Evolutionary conservation across 2,888 invertebrate species (phyloP), one percentile per base, ranked within the genome.

Genomic region (Phania funesta): DNA sequence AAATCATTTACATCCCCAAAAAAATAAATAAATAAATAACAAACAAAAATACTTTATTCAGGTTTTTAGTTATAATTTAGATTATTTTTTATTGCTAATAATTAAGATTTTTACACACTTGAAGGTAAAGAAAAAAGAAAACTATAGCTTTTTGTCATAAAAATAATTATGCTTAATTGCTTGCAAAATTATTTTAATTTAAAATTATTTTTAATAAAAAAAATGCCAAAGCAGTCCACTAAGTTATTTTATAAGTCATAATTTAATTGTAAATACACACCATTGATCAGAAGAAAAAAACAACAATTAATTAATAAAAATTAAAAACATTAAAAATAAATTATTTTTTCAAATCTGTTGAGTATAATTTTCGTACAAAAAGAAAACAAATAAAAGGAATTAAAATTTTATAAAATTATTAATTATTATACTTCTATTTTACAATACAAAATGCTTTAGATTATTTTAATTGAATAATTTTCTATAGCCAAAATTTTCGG

Each of bases 31-130:
- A 20, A 38, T 22, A 18, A 6, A 9, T 20, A 79, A 60, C 50
- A 85, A 85, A 84, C 54, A 54, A 26, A 54, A 26, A 84, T 80
- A 84, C 83, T 71, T 84, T 78, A 86, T 83, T 85, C 85, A 87
- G 87, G 86, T 84, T 84, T 85, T 86, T 80, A 84, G 3, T 74
- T 73, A n/a, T 26, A 48, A 46, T 64, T 75, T 50, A 20, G 13
- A 38, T 68, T 60, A 71, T 11, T 64, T 71, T 60, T 16, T 64
- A 5, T 50, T 11, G 32, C 11, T 56, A 58, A 56, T n/a, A 52
- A 32, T 60, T 65, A 74, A 73, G 50, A 68, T 50, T 26, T 75
- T 67, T 74, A 0, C 8, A 18, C 18, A 41, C 16, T 44, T 26
- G 1, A 50, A 6, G 29, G 7, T 13, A 52, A 41, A 20, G 13